Conservation (phyloP, 2,888 invertebrate species). For the Xiphydria camelus region DNA sequence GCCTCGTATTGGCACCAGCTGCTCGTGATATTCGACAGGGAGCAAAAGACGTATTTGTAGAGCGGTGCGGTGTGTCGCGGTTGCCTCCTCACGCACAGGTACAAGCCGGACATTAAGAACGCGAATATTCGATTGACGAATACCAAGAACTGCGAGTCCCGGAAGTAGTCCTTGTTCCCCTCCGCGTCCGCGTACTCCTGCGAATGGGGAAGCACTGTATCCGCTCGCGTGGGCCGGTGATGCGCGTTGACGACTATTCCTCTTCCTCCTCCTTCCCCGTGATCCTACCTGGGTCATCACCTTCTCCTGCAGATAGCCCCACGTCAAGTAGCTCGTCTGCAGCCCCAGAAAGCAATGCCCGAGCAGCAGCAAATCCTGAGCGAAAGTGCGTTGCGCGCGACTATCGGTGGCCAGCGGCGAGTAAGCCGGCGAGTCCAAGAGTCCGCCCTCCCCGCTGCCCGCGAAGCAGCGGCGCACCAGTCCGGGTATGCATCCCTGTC, state of each 20-base stretch:
- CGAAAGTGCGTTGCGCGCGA: constrained; percentile 58
- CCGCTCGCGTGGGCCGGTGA: not conserved
- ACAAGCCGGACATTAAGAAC: constrained; percentile 70
- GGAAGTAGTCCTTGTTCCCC: constrained; percentile 73
- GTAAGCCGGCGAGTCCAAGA: constrained; percentile 46
- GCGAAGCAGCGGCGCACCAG: constrained; percentile 62
- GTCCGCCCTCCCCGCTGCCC: constrained; percentile 60
- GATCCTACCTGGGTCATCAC: constrained; percentile 84
- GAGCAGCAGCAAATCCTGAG: constrained; percentile 66
- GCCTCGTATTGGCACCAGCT: constrained; percentile 99
- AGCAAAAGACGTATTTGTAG: constrained; percentile 94
- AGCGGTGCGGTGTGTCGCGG: constrained; percentile 81
- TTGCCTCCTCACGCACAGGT: constrained; percentile 66
- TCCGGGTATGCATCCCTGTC: constrained; percentile 57
- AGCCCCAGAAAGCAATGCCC: constrained; percentile 84
- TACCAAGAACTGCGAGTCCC: constrained; percentile 95
- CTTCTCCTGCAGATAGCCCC: constrained; percentile 97
- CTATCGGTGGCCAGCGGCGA: constrained; percentile 37
- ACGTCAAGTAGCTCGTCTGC: constrained; percentile 88
- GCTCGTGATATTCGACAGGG: constrained; percentile 95
- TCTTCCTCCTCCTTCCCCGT: constrained; percentile 25
- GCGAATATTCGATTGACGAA: constrained; percentile 93
- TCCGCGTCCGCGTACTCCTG: constrained; percentile 70
- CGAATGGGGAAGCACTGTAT: not conserved
- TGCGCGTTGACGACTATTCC: not conserved